phyloP scores from a whole-genome alignment of 2,113 vertebrate genomes.

The Conger conger region DNA sequence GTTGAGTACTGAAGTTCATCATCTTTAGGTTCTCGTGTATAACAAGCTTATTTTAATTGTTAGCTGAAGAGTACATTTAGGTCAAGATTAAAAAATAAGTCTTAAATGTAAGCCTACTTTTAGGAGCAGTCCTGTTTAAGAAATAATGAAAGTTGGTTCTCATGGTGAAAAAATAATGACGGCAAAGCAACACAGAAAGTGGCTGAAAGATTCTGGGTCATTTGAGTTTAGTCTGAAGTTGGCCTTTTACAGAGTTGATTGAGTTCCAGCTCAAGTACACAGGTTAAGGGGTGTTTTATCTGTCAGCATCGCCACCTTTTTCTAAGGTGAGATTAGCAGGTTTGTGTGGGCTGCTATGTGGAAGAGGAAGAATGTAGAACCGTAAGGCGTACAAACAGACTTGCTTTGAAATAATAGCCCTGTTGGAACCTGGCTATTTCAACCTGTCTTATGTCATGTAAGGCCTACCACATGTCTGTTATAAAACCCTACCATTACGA shows the following conservation, averaged over 20 bases:
- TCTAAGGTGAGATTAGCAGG: not conserved
- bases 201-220: not conserved
- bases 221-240: conserved; percentile 9
- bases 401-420: not conserved
- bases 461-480: not conserved
- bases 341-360: not conserved
- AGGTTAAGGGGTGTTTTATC: not conserved
- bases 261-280: not conserved
- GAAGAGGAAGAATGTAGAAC: not conserved
- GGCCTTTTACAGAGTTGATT: not conserved
- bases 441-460: not conserved
- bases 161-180: not conserved
- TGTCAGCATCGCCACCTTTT: not conserved
- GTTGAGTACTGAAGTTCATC: not conserved
- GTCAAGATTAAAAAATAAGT: not conserved
- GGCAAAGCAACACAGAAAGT: not conserved
- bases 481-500: too few species aligned
- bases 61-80: not conserved
- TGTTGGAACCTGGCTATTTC: not conserved
- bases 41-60: not conserved
- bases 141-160: not conserved
- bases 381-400: not conserved
- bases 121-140: not conserved
- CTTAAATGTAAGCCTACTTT: not conserved
- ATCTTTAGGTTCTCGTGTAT: not conserved